Percentiles rank a stretch among this genome's conserved stretches.
These are phyloP conservation scores for Xanthostigma xanthostigma DNA, from an alignment of 2,888 invertebrate species.

Conservation along the genomic window DNA sequence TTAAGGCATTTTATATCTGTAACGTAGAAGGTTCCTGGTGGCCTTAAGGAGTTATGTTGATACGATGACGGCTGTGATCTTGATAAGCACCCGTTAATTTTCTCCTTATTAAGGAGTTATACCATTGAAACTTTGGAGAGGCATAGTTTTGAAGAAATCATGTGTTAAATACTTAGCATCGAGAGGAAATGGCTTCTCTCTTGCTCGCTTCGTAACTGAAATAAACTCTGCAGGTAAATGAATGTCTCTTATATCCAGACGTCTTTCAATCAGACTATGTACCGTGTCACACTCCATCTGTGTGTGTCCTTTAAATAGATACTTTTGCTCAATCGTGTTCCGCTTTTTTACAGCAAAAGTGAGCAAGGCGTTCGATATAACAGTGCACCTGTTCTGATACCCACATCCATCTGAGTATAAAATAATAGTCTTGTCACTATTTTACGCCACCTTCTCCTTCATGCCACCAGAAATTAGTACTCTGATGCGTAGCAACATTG, in stretches of 20 bases:
- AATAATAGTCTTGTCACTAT: background rate
- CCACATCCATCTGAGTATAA: slow-evolving; percentile 11
- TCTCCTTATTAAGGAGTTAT: too few relatives aligned
- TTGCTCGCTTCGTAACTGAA: slow-evolving; percentile 8
- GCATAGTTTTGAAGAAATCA: background rate
- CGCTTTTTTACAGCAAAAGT: background rate
- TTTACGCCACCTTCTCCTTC: slow-evolving; percentile 2
- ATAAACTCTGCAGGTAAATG: slow-evolving; percentile 12
- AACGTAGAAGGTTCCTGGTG: background rate
- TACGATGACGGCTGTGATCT: too few relatives aligned
- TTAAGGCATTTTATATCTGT: background rate
- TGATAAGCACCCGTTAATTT: too few relatives aligned
- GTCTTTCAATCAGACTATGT: slow-evolving; percentile 12
- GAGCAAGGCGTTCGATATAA: slow-evolving; percentile 12
- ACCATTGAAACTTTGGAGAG: background rate
- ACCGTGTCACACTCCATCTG: slow-evolving; percentile 15
- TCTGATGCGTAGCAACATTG: background rate
- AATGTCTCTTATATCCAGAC: slow-evolving; percentile 11
- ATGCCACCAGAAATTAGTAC: slow-evolving; percentile 4
- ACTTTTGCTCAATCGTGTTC: slow-evolving; percentile 4
- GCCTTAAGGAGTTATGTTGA: background rate
- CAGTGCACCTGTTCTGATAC: slow-evolving; percentile 12
- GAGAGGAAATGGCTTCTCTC: slow-evolving; percentile 8
- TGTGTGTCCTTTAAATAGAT: background rate
- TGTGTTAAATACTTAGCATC: slow-evolving; percentile 2